Percentiles rank a stretch among this genome's conserved stretches.
phyloP scores from a whole-genome alignment of 2,888 invertebrate species.

The Malthinus seriepunctatus region DNA sequence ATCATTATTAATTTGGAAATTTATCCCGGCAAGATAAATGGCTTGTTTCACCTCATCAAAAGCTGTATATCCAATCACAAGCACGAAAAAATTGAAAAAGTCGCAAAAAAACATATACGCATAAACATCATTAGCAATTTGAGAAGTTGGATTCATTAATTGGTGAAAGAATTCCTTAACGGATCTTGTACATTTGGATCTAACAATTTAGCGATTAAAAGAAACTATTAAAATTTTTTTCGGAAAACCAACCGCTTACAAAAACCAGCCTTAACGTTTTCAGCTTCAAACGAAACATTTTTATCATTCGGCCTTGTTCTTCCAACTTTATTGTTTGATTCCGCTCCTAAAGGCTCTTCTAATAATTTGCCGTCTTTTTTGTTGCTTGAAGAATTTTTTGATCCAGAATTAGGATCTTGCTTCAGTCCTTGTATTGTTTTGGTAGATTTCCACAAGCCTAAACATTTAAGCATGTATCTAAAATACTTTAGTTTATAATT shows the following conservation, averaged over 20 bases:
- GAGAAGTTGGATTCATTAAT: constrained; percentile 76
- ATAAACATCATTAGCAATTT: constrained; percentile 91
- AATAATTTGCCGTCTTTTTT: constrained; percentile 27
- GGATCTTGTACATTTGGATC: constrained; percentile 72
- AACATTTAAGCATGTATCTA: constrained; percentile 89
- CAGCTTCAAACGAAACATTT: constrained; percentile 47
- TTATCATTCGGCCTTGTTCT: constrained; percentile 46
- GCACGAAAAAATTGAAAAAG: constrained; percentile 95
- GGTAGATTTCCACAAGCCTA: constrained; percentile 87
- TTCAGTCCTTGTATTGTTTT: constrained; percentile 41
- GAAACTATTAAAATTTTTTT: not conserved
- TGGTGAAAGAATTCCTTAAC: constrained; percentile 75
- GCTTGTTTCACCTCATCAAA: constrained; percentile 99
- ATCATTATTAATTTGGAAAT: constrained; percentile 5
- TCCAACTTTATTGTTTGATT: constrained; percentile 12
- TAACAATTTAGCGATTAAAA: constrained; percentile 48
- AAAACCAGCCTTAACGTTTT: constrained; percentile 47
- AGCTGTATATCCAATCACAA: constrained; percentile 94
- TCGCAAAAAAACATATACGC: constrained; percentile 99
- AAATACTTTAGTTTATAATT: constrained; percentile 20
- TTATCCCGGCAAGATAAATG: no score
- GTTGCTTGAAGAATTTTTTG: constrained; percentile 2
- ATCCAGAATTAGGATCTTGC: constrained; percentile 5
- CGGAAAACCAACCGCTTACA: constrained; percentile 48
- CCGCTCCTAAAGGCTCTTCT: constrained; percentile 43